These are phyloP conservation scores for Acanthochromis polyacanthus DNA, from an alignment of 2,113 vertebrate species.

Conservation along the genomic window DNA sequence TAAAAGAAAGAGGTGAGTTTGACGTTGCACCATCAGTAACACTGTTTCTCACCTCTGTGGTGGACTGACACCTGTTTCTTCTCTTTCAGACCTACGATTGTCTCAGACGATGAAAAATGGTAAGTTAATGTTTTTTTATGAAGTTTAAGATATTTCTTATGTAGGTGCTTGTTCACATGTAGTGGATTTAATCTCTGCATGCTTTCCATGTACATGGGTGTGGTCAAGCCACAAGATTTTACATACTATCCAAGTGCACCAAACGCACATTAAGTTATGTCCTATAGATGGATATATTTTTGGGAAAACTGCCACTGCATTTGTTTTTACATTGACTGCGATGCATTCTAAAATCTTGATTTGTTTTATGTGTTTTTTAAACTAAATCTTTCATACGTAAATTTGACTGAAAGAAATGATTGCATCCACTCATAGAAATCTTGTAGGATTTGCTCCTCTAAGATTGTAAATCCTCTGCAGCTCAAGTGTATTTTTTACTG, in stretches of 20 bases:
- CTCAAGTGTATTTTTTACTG: conserved; percentile 3
- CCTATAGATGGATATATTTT: not conserved
- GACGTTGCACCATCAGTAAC: not conserved
- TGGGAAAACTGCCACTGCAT: not conserved
- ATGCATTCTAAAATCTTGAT: not conserved
- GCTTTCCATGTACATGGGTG: conserved; percentile 33
- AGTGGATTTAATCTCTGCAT: conserved; percentile 22
- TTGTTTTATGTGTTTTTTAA: not conserved
- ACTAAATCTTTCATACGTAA: not conserved
- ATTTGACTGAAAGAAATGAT: conserved; percentile 1
- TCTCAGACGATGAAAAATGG: conserved; percentile 91
- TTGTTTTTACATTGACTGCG: not conserved
- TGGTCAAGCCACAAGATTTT: conserved; percentile 44
- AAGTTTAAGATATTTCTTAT: not conserved
- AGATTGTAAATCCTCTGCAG: not conserved
- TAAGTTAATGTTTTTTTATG: conserved; percentile 64
- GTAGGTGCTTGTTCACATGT: not conserved
- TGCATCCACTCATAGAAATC: not conserved
- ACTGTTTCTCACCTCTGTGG: not conserved
- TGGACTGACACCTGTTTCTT: conserved; percentile 36
- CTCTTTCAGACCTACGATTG: conserved; percentile 84
- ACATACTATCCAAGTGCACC: not conserved
- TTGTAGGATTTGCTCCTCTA: not conserved
- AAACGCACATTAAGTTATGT: not conserved
- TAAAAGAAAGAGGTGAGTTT: conserved; percentile 76